phyloP scores from a whole-genome alignment of 35 echinoderm and acorn worm genomes.

The Strongylocentrotus purpuratus region DNA sequence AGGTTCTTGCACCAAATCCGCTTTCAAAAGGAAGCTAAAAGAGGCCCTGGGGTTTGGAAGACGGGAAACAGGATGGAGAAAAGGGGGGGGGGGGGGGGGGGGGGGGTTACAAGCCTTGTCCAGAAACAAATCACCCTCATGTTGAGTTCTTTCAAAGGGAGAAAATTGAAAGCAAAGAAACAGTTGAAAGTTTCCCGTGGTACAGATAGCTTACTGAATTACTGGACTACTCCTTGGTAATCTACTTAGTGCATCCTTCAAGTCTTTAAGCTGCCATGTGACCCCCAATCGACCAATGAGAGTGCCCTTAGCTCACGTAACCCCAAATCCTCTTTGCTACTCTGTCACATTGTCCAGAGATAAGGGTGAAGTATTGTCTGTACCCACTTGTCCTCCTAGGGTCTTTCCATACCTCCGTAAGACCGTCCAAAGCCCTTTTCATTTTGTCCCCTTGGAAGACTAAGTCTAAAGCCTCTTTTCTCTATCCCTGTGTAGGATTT shows the following conservation, averaged over 20 bases:
- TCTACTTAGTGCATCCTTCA: conserved; percentile 49
- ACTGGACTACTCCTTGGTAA: conserved; percentile 28
- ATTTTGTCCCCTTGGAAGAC: conserved; percentile 21
- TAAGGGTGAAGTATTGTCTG: conserved; percentile 9
- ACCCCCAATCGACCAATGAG: background rate
- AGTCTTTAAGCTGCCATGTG: conserved; percentile 11
- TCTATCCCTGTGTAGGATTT: background rate
- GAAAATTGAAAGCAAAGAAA: conserved; percentile 30
- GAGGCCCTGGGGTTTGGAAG: background rate
- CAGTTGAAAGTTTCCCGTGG: background rate
- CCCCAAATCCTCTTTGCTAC: conserved; percentile 43
- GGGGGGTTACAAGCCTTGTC: background rate
- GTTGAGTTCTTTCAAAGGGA: background rate
- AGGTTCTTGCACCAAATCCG: background rate
- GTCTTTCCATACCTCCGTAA: background rate
- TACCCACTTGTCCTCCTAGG: background rate
- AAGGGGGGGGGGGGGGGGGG: too few species aligned
- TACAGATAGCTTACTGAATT: conserved; percentile 36
- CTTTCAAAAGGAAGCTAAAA: background rate
- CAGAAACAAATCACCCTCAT: background rate
- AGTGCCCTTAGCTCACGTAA: background rate
- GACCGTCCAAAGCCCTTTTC: background rate
- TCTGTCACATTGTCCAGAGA: background rate
- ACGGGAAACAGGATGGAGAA: background rate
- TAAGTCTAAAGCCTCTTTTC: conserved; percentile 27